These are phyloP conservation scores for Gonioctena quinquepunctata DNA, from an alignment of 1,140 invertebrate species.

Conservation along the genomic window DNA sequence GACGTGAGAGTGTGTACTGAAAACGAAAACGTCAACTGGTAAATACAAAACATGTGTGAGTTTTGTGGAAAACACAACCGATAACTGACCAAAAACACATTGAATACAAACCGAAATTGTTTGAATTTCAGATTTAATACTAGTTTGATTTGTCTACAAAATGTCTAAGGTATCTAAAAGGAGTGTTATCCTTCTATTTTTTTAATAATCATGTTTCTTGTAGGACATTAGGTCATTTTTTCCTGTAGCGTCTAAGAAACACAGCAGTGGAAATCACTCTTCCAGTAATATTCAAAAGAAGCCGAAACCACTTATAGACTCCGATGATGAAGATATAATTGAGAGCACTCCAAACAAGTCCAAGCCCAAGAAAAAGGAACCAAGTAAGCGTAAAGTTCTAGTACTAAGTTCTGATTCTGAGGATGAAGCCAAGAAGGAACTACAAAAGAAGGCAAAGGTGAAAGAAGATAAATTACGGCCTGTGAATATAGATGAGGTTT, in stretches of 20 bases:
- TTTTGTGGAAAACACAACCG: no score
- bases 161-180: background rate
- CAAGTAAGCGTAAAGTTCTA: conserved; percentile 34
- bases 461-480: conserved; percentile 38
- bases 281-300: conserved; percentile 25
- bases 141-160: no score
- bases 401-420: conserved; percentile 54
- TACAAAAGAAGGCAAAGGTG: conserved; percentile 15
- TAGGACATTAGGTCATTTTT: conserved; percentile 62
- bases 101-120: no score
- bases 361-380: conserved; percentile 22
- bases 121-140: no score
- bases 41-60: no score
- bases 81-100: no score
- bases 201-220: conserved; percentile 28
- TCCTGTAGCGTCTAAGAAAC: conserved; percentile 43
- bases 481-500: conserved; percentile 49
- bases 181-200: background rate
- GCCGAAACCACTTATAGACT: conserved; percentile 26
- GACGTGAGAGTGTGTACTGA: no score
- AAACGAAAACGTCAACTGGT: no score
- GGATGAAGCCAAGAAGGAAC: conserved; percentile 41
- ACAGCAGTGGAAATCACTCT: background rate
- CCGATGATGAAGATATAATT: conserved; percentile 48
- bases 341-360: conserved; percentile 38